Evolutionary conservation across 2,797 vertebrate genomes (phyloP), one percentile per base, ranked within the genome.

Genomic region (Acanthopagrus latus): DNA sequence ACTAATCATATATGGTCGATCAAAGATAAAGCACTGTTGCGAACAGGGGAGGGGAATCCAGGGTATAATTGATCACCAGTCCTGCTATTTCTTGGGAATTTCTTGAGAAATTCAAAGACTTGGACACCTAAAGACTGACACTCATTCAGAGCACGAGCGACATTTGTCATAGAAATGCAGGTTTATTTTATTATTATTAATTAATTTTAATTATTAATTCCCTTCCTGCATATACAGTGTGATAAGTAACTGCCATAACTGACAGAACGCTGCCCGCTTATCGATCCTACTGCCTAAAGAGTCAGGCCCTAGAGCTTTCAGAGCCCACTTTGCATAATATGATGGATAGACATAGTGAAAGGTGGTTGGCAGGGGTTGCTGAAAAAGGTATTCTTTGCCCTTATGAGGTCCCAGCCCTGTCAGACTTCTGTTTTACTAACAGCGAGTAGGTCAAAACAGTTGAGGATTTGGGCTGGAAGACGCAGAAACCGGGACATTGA

Each of bases 291-390:
- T 59, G 14, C 27, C 23, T n/a, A 78, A 65, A 60, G 11, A 52
- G 20, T 27, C 43, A 18, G 20, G 23, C 48, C 50, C 20, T 18
- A 25, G 25, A 48, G 5, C 21, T 55, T 67, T 60, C 7, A 64
- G 60, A 72, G 38, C 47, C 44, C 14, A 7, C 23, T 33, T 68
- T 3, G 5, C 33, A 72, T 25, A 69, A 46, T 52, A 78, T 62
- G 57, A 76, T 62, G 57, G 13, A 68, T 12, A 51, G 47, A 55
- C 16, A 21, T 7, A 56, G 3, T 66, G n/a, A 80, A 7, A 59
- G 12, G 23, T 54, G 48, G 47, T 56, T 56, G 60, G 48, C 13
- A 38, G 57, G 48, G 63, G 13, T 33, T 52, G 50, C 51, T 41
- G 56, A 20, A 56, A 27, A 80, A 62, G 17, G 13, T 44, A 33